Base-by-base conservation (phyloP, 2,797 vertebrate genomes). In the Acipenser ruthenus region DNA sequence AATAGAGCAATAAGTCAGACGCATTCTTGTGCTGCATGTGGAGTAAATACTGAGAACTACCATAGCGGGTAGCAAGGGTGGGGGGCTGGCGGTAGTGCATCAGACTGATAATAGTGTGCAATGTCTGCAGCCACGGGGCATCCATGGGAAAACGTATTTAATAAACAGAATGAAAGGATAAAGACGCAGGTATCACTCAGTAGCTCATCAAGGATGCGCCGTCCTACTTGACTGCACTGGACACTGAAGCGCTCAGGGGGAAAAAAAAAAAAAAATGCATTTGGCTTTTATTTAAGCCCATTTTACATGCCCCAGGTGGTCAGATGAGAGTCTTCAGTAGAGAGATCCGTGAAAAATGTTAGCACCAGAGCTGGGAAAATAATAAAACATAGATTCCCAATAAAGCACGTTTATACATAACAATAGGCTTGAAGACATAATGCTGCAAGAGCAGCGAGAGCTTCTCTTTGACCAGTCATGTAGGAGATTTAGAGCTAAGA, bases 401-500 rank as follows among this genome's bases (percentile, higher is more conserved):
- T 58, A 58, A 58, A 58, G 55, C 9, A 49, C 6, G 52, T 15
- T 49, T 58, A 56, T 66, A 37, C 50, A 64, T 78, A 79, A 86
- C 71, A 86, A 85, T 84, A 72, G 49, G 87, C 79, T 78, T 74
- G 71, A 79, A 84, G 82, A 75, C 83, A 79, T 73, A 85, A 78
- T 80, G 79, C 55, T 78, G 68, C 73, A 72, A 78, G 76, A 83
- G 71, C 82, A 84, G 77, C 75, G 69, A 79, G 6, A 70, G 76
- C 71, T 78, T 76, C 76, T 79, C 65, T 84, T 83, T 79, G 78
- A 84, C 79, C 52, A 76, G 61, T 70, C 69, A 64, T 74, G 65
- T 78, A 84, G 71, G 72, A 83, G 83, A 79, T 69, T 47, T 74
- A 74, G 74, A 62, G 65, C 56, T 73, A 18, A 47, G 55, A 58